Percentiles rank a stretch among this genome's conserved stretches.
Conservation (phyloP, 1,140 invertebrate species). For the Diachasma alloeum region DNA sequence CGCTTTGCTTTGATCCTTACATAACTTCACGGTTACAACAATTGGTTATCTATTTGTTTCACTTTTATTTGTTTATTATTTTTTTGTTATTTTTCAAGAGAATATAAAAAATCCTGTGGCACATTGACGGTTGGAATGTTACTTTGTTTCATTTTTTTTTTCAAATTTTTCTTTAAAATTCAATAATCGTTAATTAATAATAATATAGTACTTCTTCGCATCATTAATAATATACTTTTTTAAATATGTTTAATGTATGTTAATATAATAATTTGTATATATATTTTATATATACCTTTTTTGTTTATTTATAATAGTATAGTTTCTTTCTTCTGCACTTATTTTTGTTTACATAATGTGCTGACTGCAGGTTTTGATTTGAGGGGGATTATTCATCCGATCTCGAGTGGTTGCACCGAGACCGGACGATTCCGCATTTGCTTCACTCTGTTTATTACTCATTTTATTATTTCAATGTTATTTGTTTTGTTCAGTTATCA, state of each 20-base stretch:
- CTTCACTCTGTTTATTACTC: constrained; percentile 19
- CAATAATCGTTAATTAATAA: constrained; percentile 51
- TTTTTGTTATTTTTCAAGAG: constrained; percentile 48
- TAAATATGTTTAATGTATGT: constrained; percentile 9
- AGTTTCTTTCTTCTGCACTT: constrained; percentile 61
- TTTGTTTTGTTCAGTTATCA: constrained; percentile 25
- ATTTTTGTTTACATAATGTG: constrained; percentile 54
- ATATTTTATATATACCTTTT: constrained; percentile 48
- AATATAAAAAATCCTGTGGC: constrained; percentile 66
- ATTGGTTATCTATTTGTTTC: constrained; percentile 19
- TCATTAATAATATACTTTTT: constrained; percentile 61
- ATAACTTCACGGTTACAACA: constrained; percentile 25
- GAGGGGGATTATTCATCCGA: constrained; percentile 48
- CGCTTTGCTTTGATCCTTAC: background rate
- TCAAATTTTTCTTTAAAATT: constrained; percentile 40
- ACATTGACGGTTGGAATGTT: constrained; percentile 67
- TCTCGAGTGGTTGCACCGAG: constrained; percentile 28
- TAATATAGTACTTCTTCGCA: constrained; percentile 60
- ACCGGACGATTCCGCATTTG: constrained; percentile 31
- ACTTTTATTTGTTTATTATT: constrained; percentile 19
- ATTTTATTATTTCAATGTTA: constrained; percentile 30
- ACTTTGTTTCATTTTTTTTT: constrained; percentile 53
- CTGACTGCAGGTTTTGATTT: constrained; percentile 64
- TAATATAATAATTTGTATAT: constrained; percentile 45
- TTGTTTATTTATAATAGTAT: constrained; percentile 52